Base-by-base conservation (phyloP, 2,888 invertebrate genomes). In the Mycalesis mineus region DNA sequence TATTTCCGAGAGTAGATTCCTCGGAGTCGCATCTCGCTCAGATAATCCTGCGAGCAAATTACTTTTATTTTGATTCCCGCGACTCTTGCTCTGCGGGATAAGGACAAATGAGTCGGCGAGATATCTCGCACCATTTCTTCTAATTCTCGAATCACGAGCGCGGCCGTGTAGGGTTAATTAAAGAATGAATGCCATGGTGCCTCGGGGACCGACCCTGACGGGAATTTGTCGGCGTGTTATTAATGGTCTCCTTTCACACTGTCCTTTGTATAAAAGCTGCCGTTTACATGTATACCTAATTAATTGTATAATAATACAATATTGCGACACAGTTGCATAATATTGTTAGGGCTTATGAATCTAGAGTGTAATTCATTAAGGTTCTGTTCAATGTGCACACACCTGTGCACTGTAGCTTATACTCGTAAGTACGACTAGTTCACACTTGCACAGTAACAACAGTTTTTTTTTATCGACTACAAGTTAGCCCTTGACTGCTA, bases 151-250 rank as follows among this genome's bases (percentile, higher is more conserved):
- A 49, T 28, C 47, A 47, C 47, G 47, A 47, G 73, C 73, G 74
- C 74, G 76, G 70, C 72, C 75, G 73, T 68, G 66, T 73, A 70
- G 73, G 67, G 82, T 83, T 87, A 85, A 86, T 86, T 86, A 84
- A 81, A 82, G 82, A 65, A 71, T 69, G 67, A 65, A 71, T 69
- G 67, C 62, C 57, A 67, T 33, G 37, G 70, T 67, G 64, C 68
- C 70, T 66, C 65, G 67, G 68, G 69, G 68, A 66, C 65, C 66
- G 68, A 58, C 64, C 75, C 75, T 78, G 78, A 74, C 77, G 71
- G 65, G 77, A 81, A 81, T 81, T 79, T 78, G 78, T 79, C 77
- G 71, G 66, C 58, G 63, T 67, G 67, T 72, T 75, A 73, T 75
- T 73, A 73, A 74, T 76, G 65, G 52, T 50, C 52, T 55, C 54